Base-by-base conservation (phyloP, 1,140 invertebrate genomes). In the Hypsibius dujardini region DNA sequence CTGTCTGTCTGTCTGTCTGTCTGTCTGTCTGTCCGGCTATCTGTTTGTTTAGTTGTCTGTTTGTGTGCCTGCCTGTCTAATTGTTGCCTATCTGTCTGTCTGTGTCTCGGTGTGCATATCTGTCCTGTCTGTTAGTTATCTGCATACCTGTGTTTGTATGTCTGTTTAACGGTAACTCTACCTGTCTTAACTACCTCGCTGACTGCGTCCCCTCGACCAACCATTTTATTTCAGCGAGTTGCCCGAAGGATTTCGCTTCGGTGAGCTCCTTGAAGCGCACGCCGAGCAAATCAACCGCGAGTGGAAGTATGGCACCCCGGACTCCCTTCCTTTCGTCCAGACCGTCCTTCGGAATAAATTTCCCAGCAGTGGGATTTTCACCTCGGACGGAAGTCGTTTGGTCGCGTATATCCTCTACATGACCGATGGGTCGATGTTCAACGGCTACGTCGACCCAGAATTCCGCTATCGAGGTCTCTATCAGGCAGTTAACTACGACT, bases 401-500 rank as follows among this genome's bases (percentile, higher is more conserved):
- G 7, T 7, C 3, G 62, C 62, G 3, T 67, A 14, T 42, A 7
- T 67, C 62, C 62, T 67, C 3, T 42, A 67, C 62, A 7, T 3
- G 7, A 3, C 7, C 7, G 62, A 67, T 42, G 62, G 62, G 7
- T 7, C 7, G 3, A 67, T 67, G 62, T 7, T 7, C 62, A 67
- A 14, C 7, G 62, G 62, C 7, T 67, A 3, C 3, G 62, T 67
- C 7, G 3, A 42, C 42, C 42, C 62, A 3, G 45, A 67, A 3
- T 42, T 14, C 42, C 62, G 62, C 7, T 3, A 42, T 3, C 12
- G 45, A 42, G 62, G 62, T 42, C 42, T 67, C 12, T 67, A 14
- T 42, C 62, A 67, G 62, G 42, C 45, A 7, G 62, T 67, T 42
- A 67, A 67, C 62, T 42, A 67, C 62, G 62, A 67, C 7, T 42